Base-by-base conservation (phyloP, 2,797 vertebrate species). In the Acanthurus leucopareius region DNA sequence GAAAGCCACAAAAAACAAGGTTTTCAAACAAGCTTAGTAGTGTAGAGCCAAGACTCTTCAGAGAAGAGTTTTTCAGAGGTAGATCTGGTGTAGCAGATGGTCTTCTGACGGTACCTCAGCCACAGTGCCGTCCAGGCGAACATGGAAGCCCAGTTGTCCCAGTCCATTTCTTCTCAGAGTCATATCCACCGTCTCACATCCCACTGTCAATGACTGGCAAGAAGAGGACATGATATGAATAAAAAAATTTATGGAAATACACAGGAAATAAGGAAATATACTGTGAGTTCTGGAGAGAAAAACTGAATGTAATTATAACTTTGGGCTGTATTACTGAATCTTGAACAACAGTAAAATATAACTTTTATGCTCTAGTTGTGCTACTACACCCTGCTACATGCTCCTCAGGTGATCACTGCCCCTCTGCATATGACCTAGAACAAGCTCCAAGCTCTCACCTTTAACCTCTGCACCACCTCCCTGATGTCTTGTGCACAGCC, bases 91-190 rank as follows among this genome's bases (percentile, higher is more conserved):
- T 4, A 42, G 42, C 80, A 77, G 79, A 76, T 64, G 68, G 80
- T 51, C 25, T 11, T 80, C 14, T 14, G 56, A 75, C 1, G 0
- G 35, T 90, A 94, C 94, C 92, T 99, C 97, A 0, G 97, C 97
- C 84, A 99, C 98, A 0, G 97, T 98, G 52, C 97, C 97, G 0
- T 99, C 97, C 15, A 96, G 90, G 16, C 97, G 96, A 14, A 99
- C 97, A 0, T 99, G 97, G 93, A 99, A 99, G 19, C 97, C 98
- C 88, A 99, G 91, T 71, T 99, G 98, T 22, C 98, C 98, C 38
- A 99, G 91, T 0, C 98, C 97, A 0, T 99, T 99, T 71, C 98
- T 91, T 61, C 97, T 93, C 42, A 99, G 91, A 0, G 98, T 99
- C 97, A 99, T 98, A 79, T 98, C 97, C 86, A 97, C 96, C 0